Evolutionary conservation across 2,888 invertebrate species (phyloP).

Genomic region (Deroplatys truncata): DNA sequence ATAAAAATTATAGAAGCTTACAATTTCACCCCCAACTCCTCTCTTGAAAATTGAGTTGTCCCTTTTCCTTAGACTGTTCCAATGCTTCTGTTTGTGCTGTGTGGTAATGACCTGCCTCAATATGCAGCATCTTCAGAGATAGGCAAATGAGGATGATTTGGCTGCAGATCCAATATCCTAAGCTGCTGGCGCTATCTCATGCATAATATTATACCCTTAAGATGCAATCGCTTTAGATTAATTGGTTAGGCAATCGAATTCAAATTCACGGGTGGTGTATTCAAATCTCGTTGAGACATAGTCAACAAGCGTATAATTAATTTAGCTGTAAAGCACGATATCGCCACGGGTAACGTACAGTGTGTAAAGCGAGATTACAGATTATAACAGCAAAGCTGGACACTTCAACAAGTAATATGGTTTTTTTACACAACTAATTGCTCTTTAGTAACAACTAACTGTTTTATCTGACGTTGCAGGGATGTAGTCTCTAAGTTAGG

Average conservation of each 20-base stretch:
- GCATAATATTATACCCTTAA: not conserved
- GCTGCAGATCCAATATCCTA: not conserved
- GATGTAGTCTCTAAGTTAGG: no score
- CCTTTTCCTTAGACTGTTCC: no score
- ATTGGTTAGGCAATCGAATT: not conserved
- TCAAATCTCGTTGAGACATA: not conserved
- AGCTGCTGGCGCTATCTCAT: not conserved
- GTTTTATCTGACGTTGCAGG: no score
- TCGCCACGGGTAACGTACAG: not conserved
- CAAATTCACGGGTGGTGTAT: not conserved
- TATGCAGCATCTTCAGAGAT: no score
- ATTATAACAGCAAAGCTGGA: not conserved
- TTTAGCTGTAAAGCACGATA: not conserved
- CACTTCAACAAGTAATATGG: not conserved
- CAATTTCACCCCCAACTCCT: no score
- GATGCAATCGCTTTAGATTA: not conserved
- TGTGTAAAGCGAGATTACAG: not conserved
- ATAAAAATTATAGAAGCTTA: no score
- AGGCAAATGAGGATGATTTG: not conserved
- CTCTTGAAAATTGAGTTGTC: no score
- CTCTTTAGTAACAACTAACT: no score
- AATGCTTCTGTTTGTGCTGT: no score
- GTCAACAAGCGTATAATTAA: not conserved
- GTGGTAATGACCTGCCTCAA: no score
- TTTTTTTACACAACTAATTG: no score